Evolutionary conservation across 2,888 invertebrate species (phyloP), one percentile per base, ranked within the genome.

Genomic region (Ypsolopha scabrella): DNA sequence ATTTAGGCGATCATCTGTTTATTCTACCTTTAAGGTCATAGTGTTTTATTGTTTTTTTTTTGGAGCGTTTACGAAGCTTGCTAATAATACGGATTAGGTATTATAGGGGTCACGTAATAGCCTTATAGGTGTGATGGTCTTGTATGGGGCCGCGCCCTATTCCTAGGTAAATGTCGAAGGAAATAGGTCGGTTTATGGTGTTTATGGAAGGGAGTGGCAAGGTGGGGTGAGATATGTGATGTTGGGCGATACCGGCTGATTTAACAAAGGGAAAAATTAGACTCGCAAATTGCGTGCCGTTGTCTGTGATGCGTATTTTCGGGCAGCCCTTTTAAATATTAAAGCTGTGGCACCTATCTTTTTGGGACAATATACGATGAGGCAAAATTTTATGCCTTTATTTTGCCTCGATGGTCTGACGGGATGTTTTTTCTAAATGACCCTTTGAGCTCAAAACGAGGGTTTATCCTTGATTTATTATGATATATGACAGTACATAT

Each of bases 1-100:
- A 72, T 74, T 80, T 78, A 64, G 66, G 59, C 67, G 75, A 79
- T 80, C 75, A 78, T 80, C 78, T 83, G 80, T 85, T 78, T 83
- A 76, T 81, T 83, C 68, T 70, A 67, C 24, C 62, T 70, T 82
- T 80, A 80, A 81, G 82, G 77, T 70, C 77, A 72, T 75, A 68
- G 65, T 58, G 72, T 72, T 71, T 73, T 81, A 77, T 81, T 24
- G 24, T 24, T 24, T 24, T 24, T 24, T 74, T 75, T 78, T 70
- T 70, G 69, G 66, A 68, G 65, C 35, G 11, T 33, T 50, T 50
- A 11, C 35, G 61, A 57, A 58, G 59, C 55, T 51, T 51, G 62
- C 66, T 74, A 77, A 78, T 75, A 77, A 73, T 59, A 61, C 60
- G 59, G 24, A 24, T 61, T 67, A 62, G 68, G 63, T n/a, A 34